phyloP scores from a whole-genome alignment of 2,888 invertebrate species.

The Neria commutata region DNA sequence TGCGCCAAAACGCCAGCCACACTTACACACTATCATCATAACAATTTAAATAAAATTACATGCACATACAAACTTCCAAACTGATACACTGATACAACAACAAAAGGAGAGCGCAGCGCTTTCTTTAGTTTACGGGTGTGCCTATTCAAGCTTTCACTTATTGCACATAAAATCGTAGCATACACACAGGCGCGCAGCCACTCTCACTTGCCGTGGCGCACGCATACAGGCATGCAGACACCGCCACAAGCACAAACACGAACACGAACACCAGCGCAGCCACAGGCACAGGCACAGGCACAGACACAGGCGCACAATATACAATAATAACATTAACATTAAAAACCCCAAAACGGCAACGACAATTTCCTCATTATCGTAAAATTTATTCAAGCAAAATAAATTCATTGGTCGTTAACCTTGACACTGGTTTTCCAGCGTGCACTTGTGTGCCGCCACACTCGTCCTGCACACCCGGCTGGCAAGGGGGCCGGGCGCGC shows the following conservation, averaged over 20 bases:
- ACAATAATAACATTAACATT: constrained; percentile 50
- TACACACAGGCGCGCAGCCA: neutral
- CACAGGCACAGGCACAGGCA: constrained; percentile 33
- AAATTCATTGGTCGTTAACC: constrained; percentile 63
- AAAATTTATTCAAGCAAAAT: constrained; percentile 63
- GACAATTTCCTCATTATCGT: constrained; percentile 61
- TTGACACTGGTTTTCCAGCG: constrained; percentile 61
- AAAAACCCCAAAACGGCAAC: constrained; percentile 55
- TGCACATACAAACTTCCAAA: constrained; percentile 10
- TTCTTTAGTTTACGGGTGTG: constrained; percentile 1
- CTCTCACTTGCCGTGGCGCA: constrained; percentile 12
- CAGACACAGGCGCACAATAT: constrained; percentile 12
- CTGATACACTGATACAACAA: too few species aligned
- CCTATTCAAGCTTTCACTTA: neutral
- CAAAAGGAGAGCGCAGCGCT: constrained; percentile 6
- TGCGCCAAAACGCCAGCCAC: constrained; percentile 3
- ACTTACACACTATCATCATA: constrained; percentile 17
- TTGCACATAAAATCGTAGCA: neutral
- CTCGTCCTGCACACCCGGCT: constrained; percentile 22
- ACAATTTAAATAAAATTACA: constrained; percentile 24
- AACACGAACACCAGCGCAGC: constrained; percentile 19
- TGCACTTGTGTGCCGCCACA: constrained; percentile 38
- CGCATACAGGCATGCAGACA: constrained; percentile 16
- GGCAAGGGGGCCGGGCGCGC: too few species aligned
- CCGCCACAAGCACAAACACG: neutral